Conservation (phyloP, 2,888 invertebrate species). For the Rhamphomyia laevipes region DNA sequence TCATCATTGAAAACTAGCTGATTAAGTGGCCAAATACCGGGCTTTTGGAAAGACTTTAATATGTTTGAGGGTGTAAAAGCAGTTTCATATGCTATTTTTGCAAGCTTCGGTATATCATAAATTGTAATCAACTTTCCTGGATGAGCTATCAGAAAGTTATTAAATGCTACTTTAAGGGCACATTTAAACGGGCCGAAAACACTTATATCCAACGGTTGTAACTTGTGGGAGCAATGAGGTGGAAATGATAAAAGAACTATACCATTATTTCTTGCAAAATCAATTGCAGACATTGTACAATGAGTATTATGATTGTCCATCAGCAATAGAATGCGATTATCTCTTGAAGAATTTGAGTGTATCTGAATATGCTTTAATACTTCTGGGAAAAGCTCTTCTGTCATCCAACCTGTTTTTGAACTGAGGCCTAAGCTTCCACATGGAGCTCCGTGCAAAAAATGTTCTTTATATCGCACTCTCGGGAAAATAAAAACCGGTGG, state of each 20-base stretch:
- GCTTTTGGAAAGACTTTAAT: not conserved
- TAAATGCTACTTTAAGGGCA: conserved; percentile 17
- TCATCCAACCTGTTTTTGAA: conserved; percentile 20
- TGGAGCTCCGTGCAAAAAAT: conserved; percentile 2
- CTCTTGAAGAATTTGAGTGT: conserved; percentile 7
- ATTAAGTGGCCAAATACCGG: conserved; percentile 4
- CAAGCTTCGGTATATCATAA: too few relatives aligned
- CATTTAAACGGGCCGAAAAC: conserved; percentile 23
- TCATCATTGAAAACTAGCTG: not conserved
- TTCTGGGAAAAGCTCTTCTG: conserved; percentile 13
- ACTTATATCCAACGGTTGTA: conserved; percentile 19
- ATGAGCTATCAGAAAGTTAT: conserved; percentile 22
- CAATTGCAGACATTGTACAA: conserved; percentile 10
- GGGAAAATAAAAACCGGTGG: conserved; percentile 1
- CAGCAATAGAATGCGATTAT: conserved; percentile 8
- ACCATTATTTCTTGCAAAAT: conserved; percentile 11
- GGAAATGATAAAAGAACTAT: conserved; percentile 10
- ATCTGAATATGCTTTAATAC: conserved; percentile 16
- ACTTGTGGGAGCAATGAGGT: conserved; percentile 10
- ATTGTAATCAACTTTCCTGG: conserved; percentile 22
- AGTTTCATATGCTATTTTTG: not conserved
- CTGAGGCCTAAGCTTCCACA: not conserved
- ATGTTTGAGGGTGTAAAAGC: conserved; percentile 2
- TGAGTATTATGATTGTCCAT: conserved; percentile 16
- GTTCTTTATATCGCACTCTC: conserved; percentile 2